These are phyloP conservation scores for Anoplopoma fimbria DNA, from an alignment of 2,113 vertebrate genomes.

Conservation along the genomic window DNA sequence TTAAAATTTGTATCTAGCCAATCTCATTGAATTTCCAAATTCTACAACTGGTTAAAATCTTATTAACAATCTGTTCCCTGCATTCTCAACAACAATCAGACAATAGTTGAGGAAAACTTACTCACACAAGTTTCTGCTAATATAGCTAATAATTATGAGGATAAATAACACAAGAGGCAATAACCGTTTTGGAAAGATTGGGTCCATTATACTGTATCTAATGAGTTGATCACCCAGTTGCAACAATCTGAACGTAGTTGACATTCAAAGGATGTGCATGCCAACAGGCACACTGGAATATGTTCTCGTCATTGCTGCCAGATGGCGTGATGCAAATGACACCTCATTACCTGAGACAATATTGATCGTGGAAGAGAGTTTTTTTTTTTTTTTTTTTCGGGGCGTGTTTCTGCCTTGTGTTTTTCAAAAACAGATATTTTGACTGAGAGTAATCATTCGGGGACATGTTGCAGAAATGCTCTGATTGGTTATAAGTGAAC, in stretches of 20 bases:
- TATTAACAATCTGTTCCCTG: not conserved
- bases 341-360: conserved; percentile 74
- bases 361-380: conserved; percentile 51
- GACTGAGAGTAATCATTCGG: conserved; percentile 38
- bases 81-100: not conserved
- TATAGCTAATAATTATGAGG: not conserved
- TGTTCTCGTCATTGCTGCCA: conserved; percentile 45
- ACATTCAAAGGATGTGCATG: conserved; percentile 59
- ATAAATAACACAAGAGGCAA: not conserved
- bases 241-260: conserved; percentile 53
- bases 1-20: not conserved
- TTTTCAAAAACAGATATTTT: not conserved
- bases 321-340: conserved; percentile 67
- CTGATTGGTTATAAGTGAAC: conserved; percentile 50
- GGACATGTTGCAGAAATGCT: conserved; percentile 26
- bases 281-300: conserved; percentile 37
- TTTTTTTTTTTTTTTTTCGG: too few relatives aligned
- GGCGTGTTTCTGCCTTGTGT: conserved; percentile 3
- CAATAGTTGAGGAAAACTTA: not conserved
- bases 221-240: conserved; percentile 61
- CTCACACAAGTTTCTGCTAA: not conserved
- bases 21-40: not conserved
- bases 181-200: conserved; percentile 32
- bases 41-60: not conserved
- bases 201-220: conserved; percentile 56